These are phyloP conservation scores for Grammomys dolichurus DNA, from an alignment of 2,113 vertebrate genomes.

Conservation along the genomic window DNA sequence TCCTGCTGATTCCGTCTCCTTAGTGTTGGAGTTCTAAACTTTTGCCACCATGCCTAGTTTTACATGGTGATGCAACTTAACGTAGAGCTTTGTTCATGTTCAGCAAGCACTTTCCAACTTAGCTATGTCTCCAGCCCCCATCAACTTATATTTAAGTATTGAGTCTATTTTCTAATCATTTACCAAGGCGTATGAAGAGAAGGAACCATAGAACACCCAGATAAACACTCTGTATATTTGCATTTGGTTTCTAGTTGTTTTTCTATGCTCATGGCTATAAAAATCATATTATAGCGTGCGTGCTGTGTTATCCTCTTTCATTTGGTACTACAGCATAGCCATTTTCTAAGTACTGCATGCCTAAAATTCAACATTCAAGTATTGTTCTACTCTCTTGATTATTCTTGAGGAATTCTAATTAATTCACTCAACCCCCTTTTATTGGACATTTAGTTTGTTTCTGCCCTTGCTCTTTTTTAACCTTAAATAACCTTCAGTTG, in stretches of 20 bases:
- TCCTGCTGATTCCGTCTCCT: not conserved
- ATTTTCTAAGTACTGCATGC: constrained; percentile 2
- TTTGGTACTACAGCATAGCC: not conserved
- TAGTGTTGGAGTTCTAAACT: not conserved
- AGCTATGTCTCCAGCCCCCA: not conserved
- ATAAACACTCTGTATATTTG: constrained; percentile 1
- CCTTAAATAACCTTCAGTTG: not conserved
- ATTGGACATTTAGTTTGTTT: constrained; percentile 2
- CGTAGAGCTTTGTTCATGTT: not conserved
- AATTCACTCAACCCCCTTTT: not conserved
- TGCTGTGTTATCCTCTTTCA: not conserved
- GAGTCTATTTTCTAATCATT: constrained; percentile 23
- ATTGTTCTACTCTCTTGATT: not conserved
- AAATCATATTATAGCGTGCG: not conserved
- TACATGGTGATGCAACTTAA: not conserved
- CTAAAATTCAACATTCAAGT: constrained; percentile 40
- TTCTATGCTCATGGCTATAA: not conserved
- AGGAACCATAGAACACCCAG: not conserved
- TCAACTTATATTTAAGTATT: not conserved
- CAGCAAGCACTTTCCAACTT: not conserved
- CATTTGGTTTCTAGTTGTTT: constrained; percentile 11
- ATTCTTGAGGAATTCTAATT: not conserved
- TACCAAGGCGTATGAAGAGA: constrained; percentile 19
- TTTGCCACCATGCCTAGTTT: not conserved
- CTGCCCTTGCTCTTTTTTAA: constrained; percentile 43